Evolutionary conservation across 1,140 invertebrate genomes (phyloP).

Genomic region (Branchinecta lindahli): DNA sequence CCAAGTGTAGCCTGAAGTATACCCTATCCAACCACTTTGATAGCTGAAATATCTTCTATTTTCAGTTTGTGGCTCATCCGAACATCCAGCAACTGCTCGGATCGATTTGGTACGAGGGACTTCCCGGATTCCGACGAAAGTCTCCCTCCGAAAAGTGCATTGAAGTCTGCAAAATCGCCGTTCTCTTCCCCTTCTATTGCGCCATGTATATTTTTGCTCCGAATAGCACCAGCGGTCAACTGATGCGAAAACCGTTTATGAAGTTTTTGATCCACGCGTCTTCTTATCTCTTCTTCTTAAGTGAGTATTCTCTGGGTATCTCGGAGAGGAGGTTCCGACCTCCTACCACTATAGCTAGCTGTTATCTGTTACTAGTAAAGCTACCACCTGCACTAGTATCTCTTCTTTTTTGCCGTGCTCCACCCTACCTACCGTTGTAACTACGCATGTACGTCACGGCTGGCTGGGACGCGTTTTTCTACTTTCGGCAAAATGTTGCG

Average conservation of each 20-base stretch:
- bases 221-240: conserved; percentile 50
- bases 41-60: conserved; percentile 22
- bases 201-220: conserved; percentile 62
- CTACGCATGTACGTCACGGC: too few species aligned
- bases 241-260: conserved; percentile 80
- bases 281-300: conserved; percentile 76
- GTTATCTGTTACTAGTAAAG: too few species aligned
- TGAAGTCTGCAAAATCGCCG: conserved; percentile 53
- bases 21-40: too few species aligned
- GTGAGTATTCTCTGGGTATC: too few species aligned
- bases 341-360: too few species aligned
- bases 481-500: too few species aligned
- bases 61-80: conserved; percentile 76
- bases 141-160: conserved; percentile 44
- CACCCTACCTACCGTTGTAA: too few species aligned
- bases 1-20: too few species aligned
- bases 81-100: conserved; percentile 82
- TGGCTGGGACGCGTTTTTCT: too few species aligned
- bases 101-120: conserved; percentile 78
- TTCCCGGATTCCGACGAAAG: conserved; percentile 71
- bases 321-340: too few species aligned
- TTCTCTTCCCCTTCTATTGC: conserved; percentile 73
- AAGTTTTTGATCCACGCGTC: conserved; percentile 84
- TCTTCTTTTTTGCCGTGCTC: too few species aligned
- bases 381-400: too few species aligned